A percentile compares a stretch with the other conserved stretches of the same genome.
Conservation (phyloP, 2,888 invertebrate genomes). For the Rhaphigaster nebulosa region DNA sequence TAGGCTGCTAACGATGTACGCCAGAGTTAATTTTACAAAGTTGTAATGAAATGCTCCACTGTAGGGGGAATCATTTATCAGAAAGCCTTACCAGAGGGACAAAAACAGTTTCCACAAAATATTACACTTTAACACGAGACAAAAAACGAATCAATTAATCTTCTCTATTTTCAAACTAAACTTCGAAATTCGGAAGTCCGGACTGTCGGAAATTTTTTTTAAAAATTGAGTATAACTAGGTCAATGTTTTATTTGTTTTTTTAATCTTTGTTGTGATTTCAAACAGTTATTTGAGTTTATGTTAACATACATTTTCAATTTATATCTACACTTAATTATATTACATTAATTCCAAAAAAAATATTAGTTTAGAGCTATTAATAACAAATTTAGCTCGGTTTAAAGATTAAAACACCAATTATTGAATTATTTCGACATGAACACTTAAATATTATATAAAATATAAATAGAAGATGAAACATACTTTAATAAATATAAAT, state of each 20-base stretch:
- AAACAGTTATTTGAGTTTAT: too few species aligned
- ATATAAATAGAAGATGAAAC: too few species aligned
- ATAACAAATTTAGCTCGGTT: background rate
- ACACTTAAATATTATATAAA: too few species aligned
- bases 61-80: background rate
- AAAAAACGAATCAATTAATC: conserved; percentile 18
- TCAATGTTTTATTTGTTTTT: too few species aligned
- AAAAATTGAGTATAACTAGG: background rate
- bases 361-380: too few species aligned
- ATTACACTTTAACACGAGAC: background rate
- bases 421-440: too few species aligned
- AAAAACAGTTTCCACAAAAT: background rate
- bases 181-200: background rate
- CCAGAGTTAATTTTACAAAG: conserved; percentile 19
- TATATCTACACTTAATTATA: too few species aligned
- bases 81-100: background rate
- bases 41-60: background rate
- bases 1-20: background rate
- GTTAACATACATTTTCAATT: too few species aligned
- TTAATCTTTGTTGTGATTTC: too few species aligned
- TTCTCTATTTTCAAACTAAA: background rate
- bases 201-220: background rate
- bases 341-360: too few species aligned
- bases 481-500: too few species aligned
- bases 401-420: too few species aligned